Percentiles rank a stretch among this genome's conserved stretches.
phyloP scores from a whole-genome alignment of 92 coral and sea anemone species.

The Porites rus region DNA sequence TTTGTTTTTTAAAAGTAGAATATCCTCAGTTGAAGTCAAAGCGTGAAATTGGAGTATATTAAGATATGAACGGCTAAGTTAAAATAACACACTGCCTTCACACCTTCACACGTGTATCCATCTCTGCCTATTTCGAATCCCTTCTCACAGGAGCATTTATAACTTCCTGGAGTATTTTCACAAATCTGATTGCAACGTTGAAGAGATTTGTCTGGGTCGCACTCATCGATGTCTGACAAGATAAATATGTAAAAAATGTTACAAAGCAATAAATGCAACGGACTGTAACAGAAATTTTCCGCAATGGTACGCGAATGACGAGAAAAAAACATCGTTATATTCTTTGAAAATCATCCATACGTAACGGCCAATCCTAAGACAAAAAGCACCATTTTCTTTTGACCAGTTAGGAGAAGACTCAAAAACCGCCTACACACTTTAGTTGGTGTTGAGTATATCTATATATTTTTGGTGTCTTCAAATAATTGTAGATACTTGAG shows the following conservation, averaged over 20 bases:
- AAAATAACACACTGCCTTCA: background rate
- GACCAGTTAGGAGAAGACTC: background rate
- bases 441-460: no score
- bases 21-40: background rate
- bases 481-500: no score
- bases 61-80: background rate
- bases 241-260: background rate
- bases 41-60: background rate
- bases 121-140: constrained; percentile 48
- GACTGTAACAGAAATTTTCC: no score
- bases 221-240: constrained; percentile 53
- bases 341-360: background rate
- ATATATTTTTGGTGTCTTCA: no score
- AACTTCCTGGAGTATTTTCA: constrained; percentile 43
- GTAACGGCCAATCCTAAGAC: background rate
- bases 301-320: no score
- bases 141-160: constrained; percentile 19
- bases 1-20: no score
- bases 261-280: background rate
- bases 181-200: constrained; percentile 42
- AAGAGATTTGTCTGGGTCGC: constrained; percentile 6
- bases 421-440: background rate
- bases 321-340: background rate
- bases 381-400: no score
- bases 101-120: constrained; percentile 54